phyloP scores from a whole-genome alignment of 2,113 vertebrate species.

The Nymphicus hollandicus region DNA sequence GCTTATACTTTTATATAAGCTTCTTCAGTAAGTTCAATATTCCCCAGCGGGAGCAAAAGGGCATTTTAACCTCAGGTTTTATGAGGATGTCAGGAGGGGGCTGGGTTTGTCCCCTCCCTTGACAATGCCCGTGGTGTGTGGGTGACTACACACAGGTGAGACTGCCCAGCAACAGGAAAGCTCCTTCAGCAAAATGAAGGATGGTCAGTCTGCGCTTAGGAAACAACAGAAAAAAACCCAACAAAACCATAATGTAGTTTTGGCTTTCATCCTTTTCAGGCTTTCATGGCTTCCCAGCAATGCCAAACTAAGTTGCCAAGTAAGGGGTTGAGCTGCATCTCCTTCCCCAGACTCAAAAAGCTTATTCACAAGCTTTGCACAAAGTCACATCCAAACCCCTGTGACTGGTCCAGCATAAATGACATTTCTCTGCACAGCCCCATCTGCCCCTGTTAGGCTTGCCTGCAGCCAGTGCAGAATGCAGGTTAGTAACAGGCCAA shows the following conservation, averaged over 20 bases:
- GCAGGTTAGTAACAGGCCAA: neutral
- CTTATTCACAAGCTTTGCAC: neutral
- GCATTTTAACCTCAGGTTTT: neutral
- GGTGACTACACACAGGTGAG: neutral
- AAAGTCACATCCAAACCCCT: neutral
- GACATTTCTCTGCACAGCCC: neutral
- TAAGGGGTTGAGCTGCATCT: neutral
- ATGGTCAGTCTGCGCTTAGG: neutral
- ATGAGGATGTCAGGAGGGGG: neutral
- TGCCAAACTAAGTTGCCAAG: neutral
- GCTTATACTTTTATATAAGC: neutral
- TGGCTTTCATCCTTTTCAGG: neutral
- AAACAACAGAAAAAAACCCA: neutral
- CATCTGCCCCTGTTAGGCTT: neutral
- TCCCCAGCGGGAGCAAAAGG: neutral
- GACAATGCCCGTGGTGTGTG: accelerated
- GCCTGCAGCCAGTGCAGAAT: neutral
- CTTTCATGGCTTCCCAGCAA: neutral
- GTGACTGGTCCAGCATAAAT: neutral
- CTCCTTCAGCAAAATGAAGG: neutral
- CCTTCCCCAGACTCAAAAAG: neutral
- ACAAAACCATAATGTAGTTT: neutral
- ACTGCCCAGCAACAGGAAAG: neutral
- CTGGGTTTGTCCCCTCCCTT: neutral
- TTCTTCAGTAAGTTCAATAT: neutral